Percentiles rank a stretch among this genome's conserved stretches.
Evolutionary conservation across 2,797 vertebrate genomes (phyloP).

Genomic region (Lithobates sylvaticus): DNA sequence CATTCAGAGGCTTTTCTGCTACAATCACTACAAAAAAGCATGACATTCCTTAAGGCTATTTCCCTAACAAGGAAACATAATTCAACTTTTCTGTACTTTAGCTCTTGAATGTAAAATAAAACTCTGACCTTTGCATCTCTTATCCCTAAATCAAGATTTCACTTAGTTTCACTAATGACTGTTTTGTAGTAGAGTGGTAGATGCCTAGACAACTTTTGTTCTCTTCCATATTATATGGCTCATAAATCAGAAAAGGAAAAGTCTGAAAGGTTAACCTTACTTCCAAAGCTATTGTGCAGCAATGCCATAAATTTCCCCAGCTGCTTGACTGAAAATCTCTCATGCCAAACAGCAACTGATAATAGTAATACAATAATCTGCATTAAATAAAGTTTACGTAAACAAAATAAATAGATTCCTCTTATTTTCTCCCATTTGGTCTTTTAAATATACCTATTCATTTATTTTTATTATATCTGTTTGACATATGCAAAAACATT

Average conservation of each 20-base stretch:
- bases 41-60: neutral
- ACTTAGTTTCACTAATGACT: conserved; percentile 19
- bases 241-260: conserved; percentile 63
- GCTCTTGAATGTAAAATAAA: conserved; percentile 40
- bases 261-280: conserved; percentile 57
- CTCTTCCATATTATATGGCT: conserved; percentile 54
- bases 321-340: conserved; percentile 59
- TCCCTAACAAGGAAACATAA: conserved; percentile 10
- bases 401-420: too few relatives aligned
- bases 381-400: neutral
- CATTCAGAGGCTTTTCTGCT: neutral
- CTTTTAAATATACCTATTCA: too few relatives aligned
- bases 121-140: conserved; percentile 49
- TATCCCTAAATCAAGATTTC: conserved; percentile 53
- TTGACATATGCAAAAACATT: too few relatives aligned
- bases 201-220: conserved; percentile 52
- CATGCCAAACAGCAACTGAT: conserved; percentile 43
- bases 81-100: neutral
- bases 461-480: too few relatives aligned
- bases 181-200: neutral
- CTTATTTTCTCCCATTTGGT: too few relatives aligned
- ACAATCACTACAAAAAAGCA: neutral
- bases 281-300: conserved; percentile 35
- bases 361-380: neutral
- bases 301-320: conserved; percentile 64